These are phyloP conservation scores for Dinoponera quadriceps DNA, from an alignment of 1,140 invertebrate species.

Conservation along the genomic window DNA sequence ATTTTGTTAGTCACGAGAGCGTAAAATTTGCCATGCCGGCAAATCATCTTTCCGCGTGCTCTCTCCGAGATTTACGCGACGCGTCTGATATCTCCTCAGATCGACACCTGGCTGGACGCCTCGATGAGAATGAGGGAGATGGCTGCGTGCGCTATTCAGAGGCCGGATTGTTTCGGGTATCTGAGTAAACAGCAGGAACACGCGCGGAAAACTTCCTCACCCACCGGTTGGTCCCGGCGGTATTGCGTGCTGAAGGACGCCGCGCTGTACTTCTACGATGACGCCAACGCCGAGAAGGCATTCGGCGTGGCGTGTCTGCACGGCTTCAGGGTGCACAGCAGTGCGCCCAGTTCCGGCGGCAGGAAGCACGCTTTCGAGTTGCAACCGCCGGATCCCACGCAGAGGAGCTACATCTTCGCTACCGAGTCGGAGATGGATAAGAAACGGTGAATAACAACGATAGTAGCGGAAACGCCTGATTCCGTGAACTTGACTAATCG, in stretches of 20 bases:
- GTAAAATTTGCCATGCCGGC: no score
- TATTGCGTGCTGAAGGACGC: conserved; percentile 98
- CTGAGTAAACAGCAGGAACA: conserved; percentile 91
- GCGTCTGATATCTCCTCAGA: conserved; percentile 83
- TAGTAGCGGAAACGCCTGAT: not conserved
- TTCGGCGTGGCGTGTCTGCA: conserved; percentile 97
- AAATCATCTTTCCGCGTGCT: no score
- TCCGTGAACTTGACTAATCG: conserved; percentile 72
- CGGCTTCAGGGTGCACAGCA: conserved; percentile 95
- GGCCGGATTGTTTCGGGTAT: conserved; percentile 96
- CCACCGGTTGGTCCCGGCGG: conserved; percentile 91
- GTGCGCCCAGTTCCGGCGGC: conserved; percentile 89
- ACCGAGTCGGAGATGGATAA: conserved; percentile 98
- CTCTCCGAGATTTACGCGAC: no score
- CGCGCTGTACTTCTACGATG: conserved; percentile 97
- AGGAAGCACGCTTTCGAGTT: conserved; percentile 97
- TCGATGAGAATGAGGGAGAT: conserved; percentile 90
- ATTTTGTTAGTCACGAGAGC: no score
- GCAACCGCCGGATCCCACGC: conserved; percentile 93
- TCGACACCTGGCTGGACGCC: conserved; percentile 92
- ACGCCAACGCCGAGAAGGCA: conserved; percentile 93
- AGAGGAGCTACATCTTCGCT: conserved; percentile 96
- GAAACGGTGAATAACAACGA: conserved; percentile 90
- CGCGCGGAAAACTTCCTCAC: conserved; percentile 89
- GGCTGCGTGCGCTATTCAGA: conserved; percentile 90